Base-by-base conservation (phyloP, 2,113 vertebrate genomes). In the Sprattus sprattus region DNA sequence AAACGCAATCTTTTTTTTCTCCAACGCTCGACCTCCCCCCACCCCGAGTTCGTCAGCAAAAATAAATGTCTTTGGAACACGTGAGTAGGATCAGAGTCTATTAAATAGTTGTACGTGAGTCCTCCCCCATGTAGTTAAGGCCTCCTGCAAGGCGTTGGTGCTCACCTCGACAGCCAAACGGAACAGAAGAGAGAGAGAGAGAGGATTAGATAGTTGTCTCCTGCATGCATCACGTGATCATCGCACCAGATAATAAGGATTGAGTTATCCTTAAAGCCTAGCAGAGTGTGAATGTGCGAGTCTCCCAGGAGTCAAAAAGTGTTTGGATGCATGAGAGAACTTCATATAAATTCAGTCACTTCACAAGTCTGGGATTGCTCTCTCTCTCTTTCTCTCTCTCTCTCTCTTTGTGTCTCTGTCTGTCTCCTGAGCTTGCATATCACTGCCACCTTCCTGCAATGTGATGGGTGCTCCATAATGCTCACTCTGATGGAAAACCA, bases 401-500 rank as follows among this genome's bases (percentile, higher is more conserved):
- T 54, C 16, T 20, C 16, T 54, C 16, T 54, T 16, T 20, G 16
- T 54, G 16, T 60, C 54, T 60, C 54, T 60, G 20, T 60, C 4
- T 28, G 7, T 60, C 52, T 20, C 18, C 54, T 60, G 18, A 22
- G 20, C 54, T 60, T 20, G 54, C 18, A 20, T 60, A 60, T 25
- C 64, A 25, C 64, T 28, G 64, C 64, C 64, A 28, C 28, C 64
- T 67, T 67, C 6, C 64, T 28, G 64, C 25, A 1, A 9, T 25
- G 84, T 84, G 86, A 86, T 84, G 83, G 86, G 87, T 81, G 54
- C 45, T 83, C 86, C 46, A 83, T 89, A 87, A 85, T 85, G 86
- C 75, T 87, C 88, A 83, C 67, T 90, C 88, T 88, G 82, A 88
- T 85, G 83, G 86, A 89, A 89, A 90, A 89, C 86, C 71, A 86